Percentiles rank a stretch among this genome's conserved stretches.
Evolutionary conservation across 1,140 invertebrate species (phyloP).

Genomic region (Agrypnia vestita): DNA sequence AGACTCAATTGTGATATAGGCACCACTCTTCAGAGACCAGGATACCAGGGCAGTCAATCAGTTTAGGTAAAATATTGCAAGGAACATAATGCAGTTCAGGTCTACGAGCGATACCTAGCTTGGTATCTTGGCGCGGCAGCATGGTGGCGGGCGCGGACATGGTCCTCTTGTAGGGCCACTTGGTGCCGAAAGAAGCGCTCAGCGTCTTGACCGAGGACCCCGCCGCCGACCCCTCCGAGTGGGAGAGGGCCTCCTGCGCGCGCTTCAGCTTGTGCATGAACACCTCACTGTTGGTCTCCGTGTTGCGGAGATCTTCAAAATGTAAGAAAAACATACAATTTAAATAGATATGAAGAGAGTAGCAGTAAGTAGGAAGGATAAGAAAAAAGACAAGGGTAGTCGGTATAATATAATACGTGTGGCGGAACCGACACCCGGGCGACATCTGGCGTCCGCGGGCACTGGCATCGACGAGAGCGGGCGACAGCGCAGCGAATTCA

Average conservation of each 20-base stretch:
- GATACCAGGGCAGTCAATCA: too few relatives aligned
- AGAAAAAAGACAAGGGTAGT: too few relatives aligned
- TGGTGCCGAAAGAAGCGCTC: constrained; percentile 91
- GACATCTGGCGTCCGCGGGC: too few relatives aligned
- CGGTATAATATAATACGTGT: too few relatives aligned
- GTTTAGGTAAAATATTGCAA: too few relatives aligned
- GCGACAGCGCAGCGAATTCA: too few relatives aligned
- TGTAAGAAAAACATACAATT: neutral
- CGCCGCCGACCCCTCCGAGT: constrained; percentile 74
- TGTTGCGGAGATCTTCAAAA: constrained; percentile 87
- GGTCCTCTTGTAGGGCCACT: constrained; percentile 96
- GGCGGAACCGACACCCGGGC: too few relatives aligned
- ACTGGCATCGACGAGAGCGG: too few relatives aligned
- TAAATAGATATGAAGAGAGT: too few relatives aligned
- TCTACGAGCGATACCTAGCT: constrained; percentile 77
- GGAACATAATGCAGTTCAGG: neutral
- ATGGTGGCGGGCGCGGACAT: constrained; percentile 92
- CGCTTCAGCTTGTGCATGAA: constrained; percentile 92
- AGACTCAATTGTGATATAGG: too few relatives aligned
- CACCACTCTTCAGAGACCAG: too few relatives aligned
- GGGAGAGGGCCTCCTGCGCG: constrained; percentile 90
- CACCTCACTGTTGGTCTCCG: constrained; percentile 90
- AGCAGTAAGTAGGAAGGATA: too few relatives aligned
- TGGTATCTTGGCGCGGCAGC: constrained; percentile 82
- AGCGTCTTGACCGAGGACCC: constrained; percentile 84